A percentile compares a stretch with the other conserved stretches of the same genome.
Conservation (phyloP, 1,140 invertebrate genomes). For the Metopolophium dirhodum region DNA sequence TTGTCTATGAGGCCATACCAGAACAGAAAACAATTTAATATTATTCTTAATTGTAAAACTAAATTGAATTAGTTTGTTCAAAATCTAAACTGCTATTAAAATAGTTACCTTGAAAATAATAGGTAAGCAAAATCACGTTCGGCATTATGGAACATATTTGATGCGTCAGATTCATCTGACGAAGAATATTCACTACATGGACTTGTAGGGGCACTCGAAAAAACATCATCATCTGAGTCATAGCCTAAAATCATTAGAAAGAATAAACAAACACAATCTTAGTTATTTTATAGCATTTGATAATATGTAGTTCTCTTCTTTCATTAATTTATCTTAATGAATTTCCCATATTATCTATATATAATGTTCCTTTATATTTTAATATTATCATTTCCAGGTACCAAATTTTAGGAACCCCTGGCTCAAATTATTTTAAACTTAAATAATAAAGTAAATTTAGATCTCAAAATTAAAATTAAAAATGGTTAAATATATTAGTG, state of each 20-base stretch:
- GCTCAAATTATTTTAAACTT: too few species aligned
- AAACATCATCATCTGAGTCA: constrained; percentile 40
- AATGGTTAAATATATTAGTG: too few species aligned
- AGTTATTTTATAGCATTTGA: background rate
- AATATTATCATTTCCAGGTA: too few species aligned
- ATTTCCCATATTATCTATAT: background rate
- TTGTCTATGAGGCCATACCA: background rate
- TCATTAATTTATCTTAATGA: background rate
- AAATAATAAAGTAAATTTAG: too few species aligned
- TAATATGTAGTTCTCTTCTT: background rate
- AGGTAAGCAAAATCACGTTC: constrained; percentile 27
- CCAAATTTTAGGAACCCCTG: too few species aligned
- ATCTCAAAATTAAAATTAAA: too few species aligned
- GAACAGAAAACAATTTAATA: background rate
- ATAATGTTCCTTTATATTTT: too few species aligned
- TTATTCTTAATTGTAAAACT: background rate
- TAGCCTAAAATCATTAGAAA: background rate
- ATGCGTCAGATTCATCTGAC: constrained; percentile 27
- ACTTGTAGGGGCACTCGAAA: constrained; percentile 36
- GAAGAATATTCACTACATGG: constrained; percentile 46
- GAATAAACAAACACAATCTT: background rate
- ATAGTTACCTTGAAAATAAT: constrained; percentile 40
- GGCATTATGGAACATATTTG: background rate
- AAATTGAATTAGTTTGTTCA: background rate
- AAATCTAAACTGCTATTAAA: background rate